Evolutionary conservation across 2,888 invertebrate genomes (phyloP).

Genomic region (Epistrophe eligans): DNA sequence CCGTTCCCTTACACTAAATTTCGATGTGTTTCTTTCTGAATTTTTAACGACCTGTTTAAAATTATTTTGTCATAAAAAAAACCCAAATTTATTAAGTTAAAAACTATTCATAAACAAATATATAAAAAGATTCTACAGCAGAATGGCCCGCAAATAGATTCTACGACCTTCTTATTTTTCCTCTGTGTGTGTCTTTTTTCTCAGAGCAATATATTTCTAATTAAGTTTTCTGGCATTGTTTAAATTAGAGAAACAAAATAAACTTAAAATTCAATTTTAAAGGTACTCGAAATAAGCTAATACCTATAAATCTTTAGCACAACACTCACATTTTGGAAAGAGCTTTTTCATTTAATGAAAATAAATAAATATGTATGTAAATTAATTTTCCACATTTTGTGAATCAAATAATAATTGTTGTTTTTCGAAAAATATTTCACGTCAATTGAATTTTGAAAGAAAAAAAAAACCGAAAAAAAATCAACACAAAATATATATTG

Average conservation of each 20-base stretch:
- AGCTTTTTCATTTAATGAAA: conserved; percentile 35
- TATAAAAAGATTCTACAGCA: not conserved
- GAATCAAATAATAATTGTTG: conserved; percentile 32
- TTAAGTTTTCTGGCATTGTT: conserved; percentile 58
- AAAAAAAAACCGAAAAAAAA: not conserved
- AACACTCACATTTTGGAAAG: conserved; percentile 43
- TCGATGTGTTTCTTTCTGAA: too few relatives aligned
- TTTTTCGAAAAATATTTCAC: conserved; percentile 6
- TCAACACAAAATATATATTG: conserved; percentile 8
- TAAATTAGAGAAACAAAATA: conserved; percentile 29
- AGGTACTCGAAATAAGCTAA: conserved; percentile 9
- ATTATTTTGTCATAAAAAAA: not conserved
- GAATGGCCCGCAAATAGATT: conserved; percentile 61
- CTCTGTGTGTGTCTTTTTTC: conserved; percentile 14
- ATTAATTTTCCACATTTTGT: conserved; percentile 42
- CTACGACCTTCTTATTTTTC: conserved; percentile 48
- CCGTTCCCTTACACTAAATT: too few relatives aligned
- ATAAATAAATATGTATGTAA: not conserved
- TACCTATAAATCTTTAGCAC: conserved; percentile 24
- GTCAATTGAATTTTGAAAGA: conserved; percentile 43
- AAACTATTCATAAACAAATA: not conserved
- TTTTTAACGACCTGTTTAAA: not conserved
- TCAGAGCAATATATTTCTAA: conserved; percentile 26
- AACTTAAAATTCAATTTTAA: conserved; percentile 1
- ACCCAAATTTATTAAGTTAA: not conserved